Evolutionary conservation across 2,888 invertebrate genomes (phyloP).

Genomic region (Osedax fenrisi): DNA sequence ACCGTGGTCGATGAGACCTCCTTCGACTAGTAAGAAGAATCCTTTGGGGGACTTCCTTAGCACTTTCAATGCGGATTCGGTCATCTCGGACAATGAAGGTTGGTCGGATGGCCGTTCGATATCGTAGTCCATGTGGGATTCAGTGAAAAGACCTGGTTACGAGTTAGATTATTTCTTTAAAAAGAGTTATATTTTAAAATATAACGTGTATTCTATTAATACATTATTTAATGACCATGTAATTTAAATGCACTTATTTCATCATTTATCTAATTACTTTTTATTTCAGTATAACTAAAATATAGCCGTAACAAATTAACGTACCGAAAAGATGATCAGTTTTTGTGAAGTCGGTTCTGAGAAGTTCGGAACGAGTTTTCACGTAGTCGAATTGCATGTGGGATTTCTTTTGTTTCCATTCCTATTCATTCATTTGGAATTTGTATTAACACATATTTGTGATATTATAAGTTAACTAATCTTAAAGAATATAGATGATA

Average conservation of each 20-base stretch:
- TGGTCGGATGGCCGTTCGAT: slow-evolving; percentile 38
- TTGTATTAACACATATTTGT: no score
- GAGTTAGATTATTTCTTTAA: no score
- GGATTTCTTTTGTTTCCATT: not conserved
- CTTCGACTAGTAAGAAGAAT: slow-evolving; percentile 21
- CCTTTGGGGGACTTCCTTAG: not conserved
- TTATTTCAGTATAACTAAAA: no score
- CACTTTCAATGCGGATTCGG: slow-evolving; percentile 5
- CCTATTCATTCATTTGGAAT: no score
- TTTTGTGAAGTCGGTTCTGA: not conserved
- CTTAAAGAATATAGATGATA: no score
- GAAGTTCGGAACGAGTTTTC: not conserved
- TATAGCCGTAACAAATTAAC: no score
- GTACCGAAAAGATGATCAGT: not conserved
- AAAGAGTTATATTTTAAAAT: no score
- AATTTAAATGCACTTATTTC: no score
- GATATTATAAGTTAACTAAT: no score
- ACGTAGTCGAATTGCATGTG: not conserved
- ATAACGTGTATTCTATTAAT: no score
- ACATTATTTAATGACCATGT: no score
- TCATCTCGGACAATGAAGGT: slow-evolving; percentile 17
- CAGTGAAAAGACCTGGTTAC: slow-evolving; percentile 3
- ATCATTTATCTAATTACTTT: no score
- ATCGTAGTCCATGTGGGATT: slow-evolving; percentile 4
- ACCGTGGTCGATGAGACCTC: not conserved